phyloP scores from a whole-genome alignment of 2,888 invertebrate genomes.

The Drosophila nigritarsus region DNA sequence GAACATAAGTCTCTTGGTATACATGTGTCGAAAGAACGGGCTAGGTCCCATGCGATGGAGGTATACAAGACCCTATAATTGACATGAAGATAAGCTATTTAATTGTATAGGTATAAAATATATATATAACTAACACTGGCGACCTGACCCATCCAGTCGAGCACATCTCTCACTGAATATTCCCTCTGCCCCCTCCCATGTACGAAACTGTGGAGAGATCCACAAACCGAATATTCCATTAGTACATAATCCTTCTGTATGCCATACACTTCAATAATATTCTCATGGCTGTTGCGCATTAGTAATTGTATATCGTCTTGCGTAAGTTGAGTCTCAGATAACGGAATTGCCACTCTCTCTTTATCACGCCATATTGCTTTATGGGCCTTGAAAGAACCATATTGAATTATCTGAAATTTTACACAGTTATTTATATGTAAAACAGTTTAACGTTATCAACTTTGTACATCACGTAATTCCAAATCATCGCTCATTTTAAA shows the following conservation, averaged over 20 bases:
- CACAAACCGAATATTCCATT: background rate
- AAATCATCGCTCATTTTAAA: too few relatives aligned
- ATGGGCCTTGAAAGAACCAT: background rate
- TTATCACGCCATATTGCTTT: background rate
- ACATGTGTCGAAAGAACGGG: too few relatives aligned
- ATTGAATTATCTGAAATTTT: too few relatives aligned
- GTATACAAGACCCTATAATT: too few relatives aligned
- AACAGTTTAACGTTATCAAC: too few relatives aligned
- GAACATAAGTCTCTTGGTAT: too few relatives aligned
- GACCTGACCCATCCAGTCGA: slow-evolving; percentile 4
- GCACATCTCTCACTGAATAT: background rate
- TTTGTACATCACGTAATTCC: too few relatives aligned
- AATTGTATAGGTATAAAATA: too few relatives aligned
- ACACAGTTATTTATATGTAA: too few relatives aligned
- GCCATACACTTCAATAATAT: background rate
- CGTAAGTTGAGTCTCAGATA: background rate
- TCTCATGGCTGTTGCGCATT: background rate
- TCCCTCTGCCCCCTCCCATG: background rate
- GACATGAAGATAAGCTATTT: too few relatives aligned
- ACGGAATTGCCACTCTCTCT: background rate
- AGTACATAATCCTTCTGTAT: background rate
- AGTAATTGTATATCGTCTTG: background rate
- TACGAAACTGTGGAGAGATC: background rate
- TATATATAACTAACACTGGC: background rate
- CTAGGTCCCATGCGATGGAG: accelerated